These are phyloP conservation scores for Lithophane ornitopus DNA, from an alignment of 2,888 invertebrate genomes.

Conservation along the genomic window DNA sequence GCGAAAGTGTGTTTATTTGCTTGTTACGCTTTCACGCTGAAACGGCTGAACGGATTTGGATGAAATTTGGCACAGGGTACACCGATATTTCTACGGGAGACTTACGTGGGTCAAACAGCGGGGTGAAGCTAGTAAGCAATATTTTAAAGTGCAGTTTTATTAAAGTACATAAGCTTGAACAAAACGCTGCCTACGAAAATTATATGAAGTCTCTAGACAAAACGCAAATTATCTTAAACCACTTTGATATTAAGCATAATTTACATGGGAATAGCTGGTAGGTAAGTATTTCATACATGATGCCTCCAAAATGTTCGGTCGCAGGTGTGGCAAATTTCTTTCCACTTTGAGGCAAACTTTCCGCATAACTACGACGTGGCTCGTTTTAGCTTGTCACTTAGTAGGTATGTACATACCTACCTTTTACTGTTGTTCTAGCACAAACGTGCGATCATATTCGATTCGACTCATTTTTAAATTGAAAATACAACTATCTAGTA, in stretches of 20 bases:
- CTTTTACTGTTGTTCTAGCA: too few species aligned
- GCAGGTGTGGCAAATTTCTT: slow-evolving; percentile 55
- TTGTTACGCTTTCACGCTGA: too few species aligned
- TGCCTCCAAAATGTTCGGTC: slow-evolving; percentile 36
- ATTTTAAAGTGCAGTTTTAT: not conserved
- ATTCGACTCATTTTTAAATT: not conserved
- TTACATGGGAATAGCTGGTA: slow-evolving; percentile 30
- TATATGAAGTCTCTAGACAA: slow-evolving; percentile 1
- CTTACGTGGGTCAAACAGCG: too few species aligned
- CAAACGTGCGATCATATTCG: not conserved
- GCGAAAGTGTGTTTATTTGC: too few species aligned
- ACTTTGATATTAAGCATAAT: slow-evolving; percentile 36
- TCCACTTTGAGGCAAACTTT: slow-evolving; percentile 35
- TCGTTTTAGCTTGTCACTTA: slow-evolving; percentile 25
- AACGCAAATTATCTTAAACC: slow-evolving; percentile 5
- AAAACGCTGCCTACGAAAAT: not conserved
- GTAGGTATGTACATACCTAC: not conserved
- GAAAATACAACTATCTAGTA: not conserved
- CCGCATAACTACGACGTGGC: slow-evolving; percentile 8
- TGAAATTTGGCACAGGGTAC: too few species aligned
- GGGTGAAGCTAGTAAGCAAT: not conserved
- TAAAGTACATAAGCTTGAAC: not conserved
- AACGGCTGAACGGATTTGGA: too few species aligned
- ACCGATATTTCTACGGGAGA: too few species aligned
- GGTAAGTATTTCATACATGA: slow-evolving; percentile 30